These are phyloP conservation scores for Phalanger gymnotis DNA, from an alignment of 2,797 vertebrate genomes.

Conservation along the genomic window DNA sequence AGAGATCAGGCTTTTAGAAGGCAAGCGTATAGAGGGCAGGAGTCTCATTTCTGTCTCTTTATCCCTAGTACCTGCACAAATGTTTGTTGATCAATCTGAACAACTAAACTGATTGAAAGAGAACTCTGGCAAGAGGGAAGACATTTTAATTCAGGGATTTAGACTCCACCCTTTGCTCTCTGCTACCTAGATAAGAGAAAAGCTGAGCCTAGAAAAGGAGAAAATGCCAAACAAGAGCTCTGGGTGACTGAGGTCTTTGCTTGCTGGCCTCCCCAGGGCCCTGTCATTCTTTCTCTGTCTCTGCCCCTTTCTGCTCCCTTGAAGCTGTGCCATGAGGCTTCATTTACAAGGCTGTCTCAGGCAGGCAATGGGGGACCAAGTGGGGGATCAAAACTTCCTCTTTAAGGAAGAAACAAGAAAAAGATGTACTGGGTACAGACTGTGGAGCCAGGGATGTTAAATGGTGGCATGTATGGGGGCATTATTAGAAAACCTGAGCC, in stretches of 20 bases:
- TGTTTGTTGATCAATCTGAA: neutral
- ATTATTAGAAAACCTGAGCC: neutral
- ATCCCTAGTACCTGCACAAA: neutral
- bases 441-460: neutral
- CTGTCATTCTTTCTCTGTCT: neutral
- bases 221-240: neutral
- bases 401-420: neutral
- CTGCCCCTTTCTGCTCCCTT: neutral
- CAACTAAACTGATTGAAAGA: neutral
- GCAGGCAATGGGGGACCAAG: neutral
- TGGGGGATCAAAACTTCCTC: neutral
- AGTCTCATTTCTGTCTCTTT: neutral
- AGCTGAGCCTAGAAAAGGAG: neutral
- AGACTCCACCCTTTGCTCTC: neutral
- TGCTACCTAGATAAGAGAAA: neutral
- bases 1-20: neutral
- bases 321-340: neutral
- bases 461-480: neutral
- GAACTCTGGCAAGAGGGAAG: neutral
- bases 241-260: neutral
- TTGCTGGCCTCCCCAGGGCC: too few species aligned
- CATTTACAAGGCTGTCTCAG: neutral
- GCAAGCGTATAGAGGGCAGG: neutral
- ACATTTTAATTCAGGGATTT: neutral
- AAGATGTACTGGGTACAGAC: too few species aligned